A percentile compares a stretch with the other conserved stretches of the same genome.
These are phyloP conservation scores for Channa striata DNA, from an alignment of 2,797 vertebrate genomes.

Conservation along the genomic window DNA sequence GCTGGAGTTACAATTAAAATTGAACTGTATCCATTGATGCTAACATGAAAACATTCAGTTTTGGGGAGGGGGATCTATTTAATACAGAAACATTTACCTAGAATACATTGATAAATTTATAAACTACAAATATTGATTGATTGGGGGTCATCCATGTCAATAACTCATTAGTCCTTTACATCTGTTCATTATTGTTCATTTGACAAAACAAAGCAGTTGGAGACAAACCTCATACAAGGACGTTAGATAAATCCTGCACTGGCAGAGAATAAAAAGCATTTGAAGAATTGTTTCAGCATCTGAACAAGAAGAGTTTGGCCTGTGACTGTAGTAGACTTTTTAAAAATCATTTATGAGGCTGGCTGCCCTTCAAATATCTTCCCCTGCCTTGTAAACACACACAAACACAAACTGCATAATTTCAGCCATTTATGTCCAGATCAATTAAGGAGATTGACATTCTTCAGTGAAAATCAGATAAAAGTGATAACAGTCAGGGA, in stretches of 20 bases:
- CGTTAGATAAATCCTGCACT: not conserved
- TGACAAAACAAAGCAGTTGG: not conserved
- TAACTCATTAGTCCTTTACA: not conserved
- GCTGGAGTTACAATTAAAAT: too few relatives aligned
- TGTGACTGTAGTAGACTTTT: slow-evolving; percentile 31
- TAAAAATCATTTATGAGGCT: slow-evolving; percentile 69
- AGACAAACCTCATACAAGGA: not conserved
- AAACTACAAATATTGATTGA: too few relatives aligned
- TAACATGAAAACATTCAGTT: too few relatives aligned
- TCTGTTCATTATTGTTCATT: not conserved
- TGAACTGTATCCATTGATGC: too few relatives aligned
- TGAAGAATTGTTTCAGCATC: not conserved
- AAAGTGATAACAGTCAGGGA: slow-evolving; percentile 82
- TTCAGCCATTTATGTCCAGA: slow-evolving; percentile 89
- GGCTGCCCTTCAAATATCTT: slow-evolving; percentile 72
- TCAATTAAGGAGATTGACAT: slow-evolving; percentile 90
- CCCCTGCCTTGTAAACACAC: slow-evolving; percentile 54
- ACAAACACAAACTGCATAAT: slow-evolving; percentile 79
- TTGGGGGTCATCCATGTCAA: not conserved
- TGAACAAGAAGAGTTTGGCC: slow-evolving; percentile 19
- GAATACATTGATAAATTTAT: too few relatives aligned
- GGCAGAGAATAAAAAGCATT: slow-evolving; percentile 3
- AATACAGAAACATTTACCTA: too few relatives aligned
- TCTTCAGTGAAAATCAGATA: slow-evolving; percentile 91
- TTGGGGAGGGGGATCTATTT: too few relatives aligned